Percentiles rank a stretch among this genome's conserved stretches.
Evolutionary conservation across 2,888 invertebrate species (phyloP).

Genomic region (Oscheius myriophilus): DNA sequence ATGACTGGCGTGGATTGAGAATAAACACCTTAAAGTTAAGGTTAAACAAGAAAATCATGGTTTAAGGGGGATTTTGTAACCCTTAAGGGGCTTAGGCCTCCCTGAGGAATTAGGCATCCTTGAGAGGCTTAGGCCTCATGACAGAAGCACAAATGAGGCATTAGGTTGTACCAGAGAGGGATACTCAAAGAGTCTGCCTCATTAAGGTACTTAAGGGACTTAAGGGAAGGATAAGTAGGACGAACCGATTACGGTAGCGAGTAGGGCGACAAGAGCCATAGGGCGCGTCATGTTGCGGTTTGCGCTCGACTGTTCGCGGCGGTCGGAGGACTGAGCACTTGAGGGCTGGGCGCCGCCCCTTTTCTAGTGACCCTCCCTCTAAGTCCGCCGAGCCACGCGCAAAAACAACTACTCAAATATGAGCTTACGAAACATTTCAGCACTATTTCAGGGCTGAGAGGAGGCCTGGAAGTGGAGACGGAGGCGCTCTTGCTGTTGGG

Average conservation of each 20-base stretch:
- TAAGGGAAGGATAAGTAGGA: not conserved
- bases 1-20: slow-evolving; percentile 63
- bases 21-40: slow-evolving; percentile 7
- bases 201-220: not conserved
- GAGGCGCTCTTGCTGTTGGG: not conserved
- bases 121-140: not conserved
- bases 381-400: slow-evolving; percentile 29
- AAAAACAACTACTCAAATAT: slow-evolving; percentile 30
- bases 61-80: no score
- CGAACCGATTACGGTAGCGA: slow-evolving; percentile 22
- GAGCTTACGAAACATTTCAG: slow-evolving; percentile 28
- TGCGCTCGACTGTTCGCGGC: slow-evolving; percentile 26
- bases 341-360: slow-evolving; percentile 27
- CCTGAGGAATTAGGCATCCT: no score
- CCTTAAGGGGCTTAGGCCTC: not conserved
- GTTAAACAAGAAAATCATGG: not conserved
- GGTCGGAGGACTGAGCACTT: slow-evolving; percentile 27
- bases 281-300: slow-evolving; percentile 20
- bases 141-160: no score
- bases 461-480: not conserved
- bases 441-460: slow-evolving; percentile 14
- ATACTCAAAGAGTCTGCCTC: not conserved
- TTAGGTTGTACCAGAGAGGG: not conserved
- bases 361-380: slow-evolving; percentile 31
- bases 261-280: slow-evolving; percentile 11